Base-by-base conservation (phyloP, 2,113 vertebrate genomes). In the Balaenoptera acutorostrata region DNA sequence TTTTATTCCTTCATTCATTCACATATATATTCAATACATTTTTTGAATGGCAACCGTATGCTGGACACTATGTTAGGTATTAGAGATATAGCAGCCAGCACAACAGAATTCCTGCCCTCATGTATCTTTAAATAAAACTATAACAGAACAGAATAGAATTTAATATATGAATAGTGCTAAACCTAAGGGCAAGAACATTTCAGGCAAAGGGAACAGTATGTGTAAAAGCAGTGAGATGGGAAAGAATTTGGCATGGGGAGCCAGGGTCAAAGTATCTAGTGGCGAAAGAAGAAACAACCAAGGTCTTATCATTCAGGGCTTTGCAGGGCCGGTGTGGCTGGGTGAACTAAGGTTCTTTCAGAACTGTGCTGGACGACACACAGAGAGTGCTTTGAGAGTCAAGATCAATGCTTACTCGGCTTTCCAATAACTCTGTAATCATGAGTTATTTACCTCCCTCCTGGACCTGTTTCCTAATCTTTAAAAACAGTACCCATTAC, bases 171-270 rank as follows among this genome's bases (percentile, higher is more conserved):
- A 8, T 82, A 31, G 25, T 44, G 0, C 18, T 29, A 31, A 83
- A 23, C 13, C 10, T 13, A 68, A 29, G 9, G 14, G 6, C 10
- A 31, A 90, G 36, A 39, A 29, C 3, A 61, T 61, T 59, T 21
- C 29, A 8, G 13, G 29, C 15, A n/a, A 64, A 63, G 23, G 25
- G 15, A 93, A 49, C 12, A 36, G 23, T 55, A 33, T 77, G 3
- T 36, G 2, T 63, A 49, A 64, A 85, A 75, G 9, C 5, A 49
- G 5, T n/a, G 31, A 44, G 20, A 21, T 44, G 5, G 3, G 23
- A 61, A 33, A 31, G 8, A 23, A 0, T 0, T 2, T 39, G 20
- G 27, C 8, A 63, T 15, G 15, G 10, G 9, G 13, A 55, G 12
- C 41, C 44, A 57, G 13, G 3, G 17, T 27, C 20, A 74, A 23